Evolutionary conservation across 2,888 invertebrate genomes (phyloP).

Genomic region (Hoplodrina blanda): DNA sequence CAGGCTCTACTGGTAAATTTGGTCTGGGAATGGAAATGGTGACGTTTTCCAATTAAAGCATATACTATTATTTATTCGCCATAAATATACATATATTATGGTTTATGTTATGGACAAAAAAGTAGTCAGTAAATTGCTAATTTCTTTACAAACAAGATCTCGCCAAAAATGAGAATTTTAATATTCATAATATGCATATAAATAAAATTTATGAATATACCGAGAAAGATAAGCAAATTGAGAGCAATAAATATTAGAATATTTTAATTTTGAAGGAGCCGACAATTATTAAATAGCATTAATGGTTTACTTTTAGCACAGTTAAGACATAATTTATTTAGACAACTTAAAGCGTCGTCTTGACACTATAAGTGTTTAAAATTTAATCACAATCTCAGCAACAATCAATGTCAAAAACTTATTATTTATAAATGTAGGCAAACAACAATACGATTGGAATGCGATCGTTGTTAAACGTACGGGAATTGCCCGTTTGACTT

Average conservation of each 20-base stretch:
- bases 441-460: too few relatives aligned
- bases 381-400: too few relatives aligned
- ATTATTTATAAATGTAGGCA: too few relatives aligned
- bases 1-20: neutral
- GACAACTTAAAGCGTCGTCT: too few relatives aligned
- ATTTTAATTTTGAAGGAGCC: conserved; percentile 2
- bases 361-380: too few relatives aligned
- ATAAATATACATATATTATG: conserved; percentile 20
- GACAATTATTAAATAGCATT: neutral
- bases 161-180: conserved; percentile 8
- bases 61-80: conserved; percentile 6
- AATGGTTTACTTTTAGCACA: neutral
- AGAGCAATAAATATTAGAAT: neutral
- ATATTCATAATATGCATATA: neutral
- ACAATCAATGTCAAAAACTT: too few relatives aligned
- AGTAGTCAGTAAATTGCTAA: conserved; percentile 13
- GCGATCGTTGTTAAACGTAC: too few relatives aligned
- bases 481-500: too few relatives aligned
- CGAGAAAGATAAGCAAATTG: conserved; percentile 1
- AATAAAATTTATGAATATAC: neutral
- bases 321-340: neutral
- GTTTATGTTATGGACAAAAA: conserved; percentile 16
- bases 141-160: conserved; percentile 15
- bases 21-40: neutral
- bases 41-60: neutral